Conservation (phyloP, 2,797 vertebrate species). For the Danio albolineatus region DNA sequence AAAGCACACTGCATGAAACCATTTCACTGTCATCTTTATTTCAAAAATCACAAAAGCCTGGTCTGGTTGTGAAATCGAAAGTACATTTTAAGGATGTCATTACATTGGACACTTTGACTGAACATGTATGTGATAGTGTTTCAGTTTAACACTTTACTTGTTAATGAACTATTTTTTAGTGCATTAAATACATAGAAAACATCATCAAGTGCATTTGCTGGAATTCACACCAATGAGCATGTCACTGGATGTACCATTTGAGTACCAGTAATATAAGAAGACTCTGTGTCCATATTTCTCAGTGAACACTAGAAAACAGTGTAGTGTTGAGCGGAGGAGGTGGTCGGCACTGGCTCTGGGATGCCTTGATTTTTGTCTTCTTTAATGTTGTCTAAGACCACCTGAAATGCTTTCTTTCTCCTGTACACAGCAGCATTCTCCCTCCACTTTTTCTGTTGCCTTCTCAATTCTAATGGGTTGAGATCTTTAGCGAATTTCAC, state of each 20-base stretch:
- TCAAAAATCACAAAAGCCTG: background rate
- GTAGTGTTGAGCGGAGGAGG: constrained; percentile 7
- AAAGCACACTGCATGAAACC: background rate
- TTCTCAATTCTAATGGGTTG: constrained; percentile 29
- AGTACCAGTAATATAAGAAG: background rate
- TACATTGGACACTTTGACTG: background rate
- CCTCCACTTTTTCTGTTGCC: constrained; percentile 48
- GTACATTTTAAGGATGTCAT: background rate
- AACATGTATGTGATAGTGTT: background rate
- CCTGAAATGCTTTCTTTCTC: constrained; percentile 28
- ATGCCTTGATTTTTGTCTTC: constrained; percentile 22
- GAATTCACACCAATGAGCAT: background rate
- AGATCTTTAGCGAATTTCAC: constrained; percentile 44
- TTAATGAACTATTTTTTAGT: background rate
- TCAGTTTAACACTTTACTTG: background rate
- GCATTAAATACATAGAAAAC: background rate
- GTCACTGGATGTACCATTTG: background rate
- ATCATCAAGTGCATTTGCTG: background rate
- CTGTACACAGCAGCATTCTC: constrained; percentile 36
- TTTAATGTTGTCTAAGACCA: constrained; percentile 32
- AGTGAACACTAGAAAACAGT: background rate
- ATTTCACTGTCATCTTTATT: constrained; percentile 16
- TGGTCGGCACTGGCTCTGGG: constrained; percentile 4
- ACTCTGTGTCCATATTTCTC: constrained; percentile 1
- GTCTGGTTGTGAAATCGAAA: background rate